phyloP scores from a whole-genome alignment of 2,113 vertebrate species.

The Neomonachus schauinslandi region DNA sequence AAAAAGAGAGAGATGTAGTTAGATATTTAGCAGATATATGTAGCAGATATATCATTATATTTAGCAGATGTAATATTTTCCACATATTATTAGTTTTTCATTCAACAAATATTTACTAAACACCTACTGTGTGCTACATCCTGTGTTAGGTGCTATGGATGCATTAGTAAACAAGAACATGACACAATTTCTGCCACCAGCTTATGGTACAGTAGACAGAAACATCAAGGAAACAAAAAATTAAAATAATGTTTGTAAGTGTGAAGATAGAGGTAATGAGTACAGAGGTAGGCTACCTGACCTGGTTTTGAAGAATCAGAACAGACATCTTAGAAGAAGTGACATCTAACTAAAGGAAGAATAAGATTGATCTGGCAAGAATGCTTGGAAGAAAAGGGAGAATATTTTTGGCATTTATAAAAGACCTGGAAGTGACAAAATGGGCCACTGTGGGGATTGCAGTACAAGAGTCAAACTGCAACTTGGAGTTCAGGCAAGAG shows the following conservation, averaged over 20 bases:
- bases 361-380: background rate
- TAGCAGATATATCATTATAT: background rate
- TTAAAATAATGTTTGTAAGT: background rate
- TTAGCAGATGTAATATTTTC: background rate
- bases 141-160: background rate
- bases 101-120: constrained; percentile 8
- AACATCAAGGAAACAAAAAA: background rate
- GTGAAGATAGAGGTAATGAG: background rate
- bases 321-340: background rate
- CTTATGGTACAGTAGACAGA: background rate
- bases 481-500: background rate
- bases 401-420: background rate
- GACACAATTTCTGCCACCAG: background rate
- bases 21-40: background rate
- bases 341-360: background rate
- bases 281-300: background rate
- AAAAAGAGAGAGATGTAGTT: background rate
- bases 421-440: background rate
- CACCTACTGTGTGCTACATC: background rate
- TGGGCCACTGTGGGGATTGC: background rate
- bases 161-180: background rate
- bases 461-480: background rate
- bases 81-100: background rate
- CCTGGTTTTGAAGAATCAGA: background rate
- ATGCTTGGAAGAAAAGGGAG: background rate